Percentiles rank a stretch among this genome's conserved stretches.
Conservation (phyloP, 2,888 invertebrate species). For the Autographa pulchrina region DNA sequence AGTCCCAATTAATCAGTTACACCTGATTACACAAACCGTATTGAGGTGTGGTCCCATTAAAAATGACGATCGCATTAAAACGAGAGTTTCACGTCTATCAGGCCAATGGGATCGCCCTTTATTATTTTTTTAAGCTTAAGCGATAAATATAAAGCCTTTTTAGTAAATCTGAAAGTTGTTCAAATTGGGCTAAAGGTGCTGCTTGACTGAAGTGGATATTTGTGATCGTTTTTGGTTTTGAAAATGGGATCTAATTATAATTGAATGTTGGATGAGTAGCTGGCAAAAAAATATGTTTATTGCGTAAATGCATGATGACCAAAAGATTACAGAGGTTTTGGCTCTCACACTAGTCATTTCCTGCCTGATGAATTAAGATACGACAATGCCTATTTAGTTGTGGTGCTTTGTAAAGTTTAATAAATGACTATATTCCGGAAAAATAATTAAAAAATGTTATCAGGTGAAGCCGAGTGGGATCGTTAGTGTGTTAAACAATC, state of each 20-base stretch:
- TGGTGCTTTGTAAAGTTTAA: no score
- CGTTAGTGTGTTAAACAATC: background rate
- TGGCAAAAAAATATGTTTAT: background rate
- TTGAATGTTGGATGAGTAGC: background rate
- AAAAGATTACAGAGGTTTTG: no score
- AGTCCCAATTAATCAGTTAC: constrained; percentile 63
- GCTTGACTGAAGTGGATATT: constrained; percentile 20
- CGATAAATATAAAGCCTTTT: constrained; percentile 62
- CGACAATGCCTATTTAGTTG: no score
- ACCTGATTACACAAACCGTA: constrained; percentile 59
- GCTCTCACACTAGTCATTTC: no score
- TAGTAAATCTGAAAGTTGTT: constrained; percentile 61
- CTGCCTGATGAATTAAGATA: no score
- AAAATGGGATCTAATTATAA: background rate
- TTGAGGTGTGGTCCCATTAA: constrained; percentile 69
- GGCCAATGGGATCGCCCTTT: constrained; percentile 67
- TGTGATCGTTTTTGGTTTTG: background rate
- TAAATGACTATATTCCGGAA: no score
- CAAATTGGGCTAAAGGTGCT: constrained; percentile 35
- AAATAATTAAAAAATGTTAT: no score
- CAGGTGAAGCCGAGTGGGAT: background rate
- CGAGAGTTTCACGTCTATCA: constrained; percentile 67
- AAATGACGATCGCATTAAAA: constrained; percentile 75
- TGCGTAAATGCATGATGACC: no score
- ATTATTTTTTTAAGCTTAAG: constrained; percentile 54